Evolutionary conservation across 1,140 invertebrate species (phyloP).

Genomic region (Mesaphorura yosii): DNA sequence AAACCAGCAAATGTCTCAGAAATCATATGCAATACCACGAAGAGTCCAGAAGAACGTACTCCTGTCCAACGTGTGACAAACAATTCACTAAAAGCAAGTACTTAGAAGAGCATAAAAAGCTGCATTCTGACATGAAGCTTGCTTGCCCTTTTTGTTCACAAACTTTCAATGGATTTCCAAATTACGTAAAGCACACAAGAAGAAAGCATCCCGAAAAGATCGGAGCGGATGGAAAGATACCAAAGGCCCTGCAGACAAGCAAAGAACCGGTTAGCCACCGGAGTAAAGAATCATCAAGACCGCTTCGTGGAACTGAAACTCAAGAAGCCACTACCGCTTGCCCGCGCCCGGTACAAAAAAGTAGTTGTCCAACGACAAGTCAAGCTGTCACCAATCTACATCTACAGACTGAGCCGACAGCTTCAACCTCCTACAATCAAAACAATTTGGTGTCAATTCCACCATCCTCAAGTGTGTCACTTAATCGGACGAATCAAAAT

Average conservation of each 20-base stretch:
- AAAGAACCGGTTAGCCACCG: not conserved
- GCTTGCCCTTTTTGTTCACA: slow-evolving; percentile 45
- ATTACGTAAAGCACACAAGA: slow-evolving; percentile 46
- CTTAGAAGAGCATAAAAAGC: slow-evolving; percentile 40
- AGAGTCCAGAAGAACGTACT: too few relatives aligned
- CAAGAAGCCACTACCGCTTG: too few relatives aligned
- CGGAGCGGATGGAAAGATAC: slow-evolving; percentile 11
- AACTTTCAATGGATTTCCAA: slow-evolving; percentile 45
- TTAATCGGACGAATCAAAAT: too few relatives aligned
- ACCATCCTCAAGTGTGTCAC: too few relatives aligned
- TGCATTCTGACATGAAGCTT: slow-evolving; percentile 44
- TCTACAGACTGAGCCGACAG: not conserved
- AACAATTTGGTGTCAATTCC: too few relatives aligned
- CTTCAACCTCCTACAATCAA: too few relatives aligned
- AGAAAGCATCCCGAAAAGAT: slow-evolving; percentile 37
- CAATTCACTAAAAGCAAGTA: slow-evolving; percentile 13
- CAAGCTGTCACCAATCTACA: not conserved
- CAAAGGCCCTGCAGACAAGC: slow-evolving; percentile 15
- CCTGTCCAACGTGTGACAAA: slow-evolving; percentile 21
- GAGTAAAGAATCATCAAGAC: too few relatives aligned
- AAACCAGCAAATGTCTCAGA: slow-evolving; percentile 7
- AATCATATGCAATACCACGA: slow-evolving; percentile 20
- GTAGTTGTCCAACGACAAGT: not conserved
- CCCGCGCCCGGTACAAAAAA: not conserved
- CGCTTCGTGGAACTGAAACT: too few relatives aligned